Conservation (phyloP, 2,888 invertebrate genomes). For the Cephus nigrinus region DNA sequence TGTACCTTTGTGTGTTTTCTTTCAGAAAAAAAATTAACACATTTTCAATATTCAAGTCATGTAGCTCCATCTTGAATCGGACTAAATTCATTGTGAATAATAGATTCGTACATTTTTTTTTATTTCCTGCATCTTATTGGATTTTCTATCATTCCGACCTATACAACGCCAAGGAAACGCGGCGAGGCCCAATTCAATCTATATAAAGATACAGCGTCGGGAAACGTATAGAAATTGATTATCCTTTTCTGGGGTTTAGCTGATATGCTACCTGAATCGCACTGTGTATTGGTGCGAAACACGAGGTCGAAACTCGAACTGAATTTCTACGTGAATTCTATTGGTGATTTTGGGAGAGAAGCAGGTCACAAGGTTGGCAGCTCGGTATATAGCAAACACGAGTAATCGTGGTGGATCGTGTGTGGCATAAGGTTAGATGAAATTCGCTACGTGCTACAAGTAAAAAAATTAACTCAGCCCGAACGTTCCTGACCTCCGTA, state of each 20-base stretch:
- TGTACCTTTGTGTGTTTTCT: no score
- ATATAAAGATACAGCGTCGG: background rate
- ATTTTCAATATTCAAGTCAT: background rate
- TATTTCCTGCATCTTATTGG: background rate
- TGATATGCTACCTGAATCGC: background rate
- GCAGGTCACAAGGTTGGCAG: background rate
- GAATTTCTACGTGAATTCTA: background rate
- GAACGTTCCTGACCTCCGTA: no score
- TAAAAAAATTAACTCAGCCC: background rate
- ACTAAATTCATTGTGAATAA: background rate
- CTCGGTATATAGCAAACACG: background rate
- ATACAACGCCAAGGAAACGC: background rate
- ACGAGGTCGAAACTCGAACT: background rate
- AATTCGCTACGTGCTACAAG: background rate
- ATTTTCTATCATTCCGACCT: background rate
- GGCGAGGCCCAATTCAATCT: background rate
- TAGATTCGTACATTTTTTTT: background rate
- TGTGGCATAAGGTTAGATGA: background rate
- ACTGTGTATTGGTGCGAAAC: background rate
- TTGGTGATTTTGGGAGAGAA: background rate
- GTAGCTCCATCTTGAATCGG: background rate
- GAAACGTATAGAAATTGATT: background rate
- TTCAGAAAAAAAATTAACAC: background rate
- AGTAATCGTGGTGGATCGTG: background rate
- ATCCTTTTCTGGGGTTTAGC: background rate